A percentile compares a stretch with the other conserved stretches of the same genome.
These are phyloP conservation scores for Drosophila leonis DNA, from an alignment of 2,888 invertebrate genomes.

Conservation along the genomic window DNA sequence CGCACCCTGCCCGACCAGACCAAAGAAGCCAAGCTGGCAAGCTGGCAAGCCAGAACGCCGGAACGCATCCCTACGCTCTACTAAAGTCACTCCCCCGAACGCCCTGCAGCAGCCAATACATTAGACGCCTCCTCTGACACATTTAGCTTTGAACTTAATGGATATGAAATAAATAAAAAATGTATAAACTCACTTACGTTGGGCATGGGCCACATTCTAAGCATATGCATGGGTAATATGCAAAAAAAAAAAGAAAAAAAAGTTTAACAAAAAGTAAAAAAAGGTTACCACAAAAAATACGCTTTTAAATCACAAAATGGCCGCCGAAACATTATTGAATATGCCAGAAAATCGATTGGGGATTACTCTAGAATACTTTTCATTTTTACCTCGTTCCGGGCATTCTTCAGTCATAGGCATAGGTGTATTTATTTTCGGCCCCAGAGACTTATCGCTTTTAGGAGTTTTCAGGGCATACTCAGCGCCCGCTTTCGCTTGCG, in stretches of 20 bases:
- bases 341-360: conserved; percentile 75
- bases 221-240: conserved; percentile 64
- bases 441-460: conserved; percentile 50
- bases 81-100: conserved; percentile 2
- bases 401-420: conserved; percentile 22
- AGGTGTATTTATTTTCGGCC: conserved; percentile 69
- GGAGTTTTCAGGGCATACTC: conserved; percentile 15
- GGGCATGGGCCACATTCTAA: conserved; percentile 31
- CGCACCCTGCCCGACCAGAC: not conserved
- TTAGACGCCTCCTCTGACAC: conserved; percentile 72
- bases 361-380: conserved; percentile 73
- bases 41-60: conserved; percentile 41
- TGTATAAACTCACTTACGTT: conserved; percentile 66
- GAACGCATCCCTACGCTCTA: conserved; percentile 39
- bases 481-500: conserved; percentile 55
- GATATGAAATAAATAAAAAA: conserved; percentile 81
- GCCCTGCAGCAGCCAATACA: conserved; percentile 62
- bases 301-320: conserved; percentile 76
- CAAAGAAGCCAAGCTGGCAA: conserved; percentile 37
- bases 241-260: conserved; percentile 25
- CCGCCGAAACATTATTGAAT: conserved; percentile 70
- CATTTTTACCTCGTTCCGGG: conserved; percentile 72
- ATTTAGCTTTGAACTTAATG: conserved; percentile 79
- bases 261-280: conserved; percentile 18
- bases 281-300: conserved; percentile 53